phyloP scores from a whole-genome alignment of 2,888 invertebrate species.

The Cloeon dipterum region DNA sequence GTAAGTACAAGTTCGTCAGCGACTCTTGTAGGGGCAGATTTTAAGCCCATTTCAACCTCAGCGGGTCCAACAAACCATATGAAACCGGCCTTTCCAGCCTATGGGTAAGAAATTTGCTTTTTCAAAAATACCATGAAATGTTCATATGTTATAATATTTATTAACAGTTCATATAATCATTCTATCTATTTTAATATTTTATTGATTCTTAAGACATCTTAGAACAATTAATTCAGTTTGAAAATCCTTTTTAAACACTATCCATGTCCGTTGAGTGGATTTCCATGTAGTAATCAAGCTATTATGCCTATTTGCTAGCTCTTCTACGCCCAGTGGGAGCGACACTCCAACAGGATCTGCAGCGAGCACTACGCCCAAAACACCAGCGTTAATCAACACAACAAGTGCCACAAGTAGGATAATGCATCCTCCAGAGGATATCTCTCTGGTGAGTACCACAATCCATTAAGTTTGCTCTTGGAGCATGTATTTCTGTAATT shows the following conservation, averaged over 20 bases:
- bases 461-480: neutral
- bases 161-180: too few species aligned
- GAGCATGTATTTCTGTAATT: neutral
- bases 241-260: too few species aligned
- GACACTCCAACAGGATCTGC: conserved; percentile 34
- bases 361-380: conserved; percentile 16
- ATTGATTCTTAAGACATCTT: too few species aligned
- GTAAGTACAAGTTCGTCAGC: conserved; percentile 17
- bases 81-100: conserved; percentile 62
- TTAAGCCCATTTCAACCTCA: conserved; percentile 28
- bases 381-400: conserved; percentile 36
- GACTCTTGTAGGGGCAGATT: conserved; percentile 32
- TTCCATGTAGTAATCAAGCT: too few species aligned
- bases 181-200: too few species aligned
- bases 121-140: too few species aligned
- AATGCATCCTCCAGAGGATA: conserved; percentile 81
- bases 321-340: conserved; percentile 50
- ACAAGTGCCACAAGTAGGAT: conserved; percentile 72
- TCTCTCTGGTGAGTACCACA: conserved; percentile 34
- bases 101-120: conserved; percentile 26
- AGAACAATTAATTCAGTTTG: too few species aligned
- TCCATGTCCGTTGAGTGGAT: too few species aligned
- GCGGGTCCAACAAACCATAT: conserved; percentile 21
- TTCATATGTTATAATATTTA: too few species aligned
- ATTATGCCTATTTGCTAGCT: too few species aligned